Conservation (phyloP, 2,113 vertebrate species). For the Halcyon malimbica region DNA sequence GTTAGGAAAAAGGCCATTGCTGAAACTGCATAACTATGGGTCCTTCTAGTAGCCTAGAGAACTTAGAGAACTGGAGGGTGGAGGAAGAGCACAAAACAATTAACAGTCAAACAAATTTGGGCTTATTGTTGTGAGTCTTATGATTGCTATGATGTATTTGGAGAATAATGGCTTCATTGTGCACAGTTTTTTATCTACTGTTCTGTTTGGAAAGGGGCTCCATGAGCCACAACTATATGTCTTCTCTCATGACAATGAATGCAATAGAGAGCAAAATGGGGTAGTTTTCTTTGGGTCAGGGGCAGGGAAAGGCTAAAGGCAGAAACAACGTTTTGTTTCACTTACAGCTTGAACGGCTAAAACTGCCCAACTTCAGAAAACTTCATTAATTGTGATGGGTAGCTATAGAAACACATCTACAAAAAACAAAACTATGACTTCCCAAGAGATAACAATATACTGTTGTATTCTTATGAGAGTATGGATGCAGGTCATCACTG, state of each 20-base stretch:
- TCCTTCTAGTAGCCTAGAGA: neutral
- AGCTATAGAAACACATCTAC: neutral
- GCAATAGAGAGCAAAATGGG: neutral
- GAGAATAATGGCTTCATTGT: neutral
- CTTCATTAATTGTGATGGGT: neutral
- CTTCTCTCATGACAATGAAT: neutral
- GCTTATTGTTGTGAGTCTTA: neutral
- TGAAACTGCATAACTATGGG: neutral
- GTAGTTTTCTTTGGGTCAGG: neutral
- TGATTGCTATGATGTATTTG: neutral
- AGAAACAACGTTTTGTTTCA: neutral
- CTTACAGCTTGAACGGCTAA: neutral
- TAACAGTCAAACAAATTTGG: neutral
- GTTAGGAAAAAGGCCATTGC: neutral
- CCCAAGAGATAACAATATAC: neutral
- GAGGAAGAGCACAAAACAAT: neutral
- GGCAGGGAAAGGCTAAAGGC: neutral
- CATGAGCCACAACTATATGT: neutral
- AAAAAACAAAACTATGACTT: neutral
- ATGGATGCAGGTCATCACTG: neutral
- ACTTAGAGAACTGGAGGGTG: neutral
- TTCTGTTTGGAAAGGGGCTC: neutral
- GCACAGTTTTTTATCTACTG: neutral
- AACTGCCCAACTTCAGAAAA: neutral
- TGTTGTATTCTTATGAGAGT: neutral